Evolutionary conservation across 64 coral and sea anemone species (phyloP), one percentile per base, ranked within the genome.

Genomic region (Hydrozoanthus tunicans): DNA sequence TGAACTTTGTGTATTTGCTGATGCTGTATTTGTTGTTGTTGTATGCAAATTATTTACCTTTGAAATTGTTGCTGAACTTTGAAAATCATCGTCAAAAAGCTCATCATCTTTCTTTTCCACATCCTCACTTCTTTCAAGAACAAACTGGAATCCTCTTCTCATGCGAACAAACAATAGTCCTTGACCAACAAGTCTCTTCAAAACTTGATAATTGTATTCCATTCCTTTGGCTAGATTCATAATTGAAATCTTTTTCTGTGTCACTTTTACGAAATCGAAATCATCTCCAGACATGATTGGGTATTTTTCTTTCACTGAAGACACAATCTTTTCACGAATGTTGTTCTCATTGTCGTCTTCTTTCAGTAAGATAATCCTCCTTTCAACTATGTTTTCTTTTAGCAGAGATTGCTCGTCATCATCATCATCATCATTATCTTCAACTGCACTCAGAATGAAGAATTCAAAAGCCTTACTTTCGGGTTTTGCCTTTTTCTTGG

Each of bases 221-320:
- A 52, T 85, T 43, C 63, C 62, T 58, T 72, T 73, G 32, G n/a
- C 65, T 15, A 73, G 12, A 13, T 60, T 74, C 15, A 78, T 32
- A 52, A 78, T 62, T 59, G 70, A 62, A 71, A 90, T 24, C 64
- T 73, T 77, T 77, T 89, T 77, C 72, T 78, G 86, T 11, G 67
- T 43, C 52, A 64, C 86, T 60, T 90, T 90, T 3, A 77, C 70
- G 78, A 78, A 90, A n/a, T 90, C 86, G 12, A 77, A 73, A 53
- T 90, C 58, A 27, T 13, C 9, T 62, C 0, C 12, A 51, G 15
- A 53, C 23, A 77, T 53, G 17, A 74, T 12, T 57, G 86, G 70
- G 13, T 89, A 77, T 59, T 73, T 89, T 9, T 12, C 51, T 12
- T 74, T 89, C 4, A 77, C 15, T 6, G 68, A 4, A 14, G 86